These are phyloP conservation scores for Mesochorus sp. DNA, from an alignment of 2,888 invertebrate genomes.

Conservation along the genomic window DNA sequence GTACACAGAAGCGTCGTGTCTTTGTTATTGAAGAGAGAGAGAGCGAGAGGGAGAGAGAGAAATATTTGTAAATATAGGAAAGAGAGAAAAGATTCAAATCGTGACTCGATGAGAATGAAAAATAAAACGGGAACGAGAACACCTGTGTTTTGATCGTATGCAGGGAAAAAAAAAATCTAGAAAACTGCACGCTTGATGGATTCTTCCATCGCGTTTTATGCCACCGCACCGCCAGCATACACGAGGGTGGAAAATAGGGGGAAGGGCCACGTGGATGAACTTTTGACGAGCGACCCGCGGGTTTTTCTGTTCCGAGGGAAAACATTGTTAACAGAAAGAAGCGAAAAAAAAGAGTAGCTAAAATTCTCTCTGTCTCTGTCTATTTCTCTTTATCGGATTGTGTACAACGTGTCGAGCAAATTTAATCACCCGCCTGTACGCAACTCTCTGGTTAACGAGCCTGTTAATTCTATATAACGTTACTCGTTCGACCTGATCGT, in stretches of 20 bases:
- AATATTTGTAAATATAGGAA: background rate
- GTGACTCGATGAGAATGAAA: background rate
- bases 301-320: background rate
- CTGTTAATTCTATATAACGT: slow-evolving; percentile 20
- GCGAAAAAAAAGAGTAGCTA: background rate
- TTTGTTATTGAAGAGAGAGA: too few species aligned
- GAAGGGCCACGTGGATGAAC: slow-evolving; percentile 14
- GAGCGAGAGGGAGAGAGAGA: background rate
- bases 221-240: too few species aligned
- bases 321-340: background rate
- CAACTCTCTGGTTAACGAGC: slow-evolving; percentile 1
- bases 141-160: background rate
- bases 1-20: too few species aligned
- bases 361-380: too few species aligned
- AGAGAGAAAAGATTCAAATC: background rate
- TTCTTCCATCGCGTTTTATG: slow-evolving; percentile 10
- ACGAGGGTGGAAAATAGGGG: too few species aligned
- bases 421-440: slow-evolving; percentile 20
- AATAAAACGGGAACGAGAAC: slow-evolving; percentile 30
- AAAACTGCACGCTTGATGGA: slow-evolving; percentile 49
- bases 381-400: too few species aligned
- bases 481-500: slow-evolving; percentile 30
- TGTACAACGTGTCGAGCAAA: slow-evolving; percentile 5
- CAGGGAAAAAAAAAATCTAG: background rate
- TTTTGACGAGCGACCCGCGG: slow-evolving; percentile 20